Evolutionary conservation across 1,140 invertebrate species (phyloP).

Genomic region (Bicyclus anynana): DNA sequence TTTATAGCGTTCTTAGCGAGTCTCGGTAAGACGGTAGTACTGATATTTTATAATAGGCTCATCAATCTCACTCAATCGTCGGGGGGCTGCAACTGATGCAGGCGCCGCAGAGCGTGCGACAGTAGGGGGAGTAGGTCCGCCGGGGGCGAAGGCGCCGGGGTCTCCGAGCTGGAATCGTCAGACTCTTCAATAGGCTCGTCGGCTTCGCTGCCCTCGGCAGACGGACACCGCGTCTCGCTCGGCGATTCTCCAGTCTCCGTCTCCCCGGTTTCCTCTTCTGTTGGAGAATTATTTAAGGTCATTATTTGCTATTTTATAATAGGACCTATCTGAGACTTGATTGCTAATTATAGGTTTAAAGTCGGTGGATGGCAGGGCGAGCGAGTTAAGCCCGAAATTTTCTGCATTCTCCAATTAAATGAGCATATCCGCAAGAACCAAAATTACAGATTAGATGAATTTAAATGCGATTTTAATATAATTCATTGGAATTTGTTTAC

Average conservation of each 20-base stretch:
- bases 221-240: slow-evolving; percentile 22
- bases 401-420: no score
- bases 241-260: slow-evolving; percentile 12
- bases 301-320: background rate
- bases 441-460: no score
- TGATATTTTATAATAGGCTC: background rate
- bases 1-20: no score
- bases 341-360: no score
- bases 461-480: no score
- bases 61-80: slow-evolving; percentile 11
- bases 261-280: slow-evolving; percentile 32
- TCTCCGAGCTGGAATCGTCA: background rate
- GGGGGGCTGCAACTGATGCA: slow-evolving; percentile 24
- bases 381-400: no score
- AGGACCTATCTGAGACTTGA: no score
- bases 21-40: no score
- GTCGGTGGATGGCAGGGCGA: no score
- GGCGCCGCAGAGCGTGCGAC: slow-evolving; percentile 21
- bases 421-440: no score
- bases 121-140: slow-evolving; percentile 22
- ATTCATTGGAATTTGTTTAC: no score
- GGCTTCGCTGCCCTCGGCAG: slow-evolving; percentile 24
- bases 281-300: background rate
- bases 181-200: slow-evolving; percentile 30
- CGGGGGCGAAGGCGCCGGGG: slow-evolving; percentile 15